phyloP scores from a whole-genome alignment of 1,140 invertebrate species.

The Drosophila mauritiana region DNA sequence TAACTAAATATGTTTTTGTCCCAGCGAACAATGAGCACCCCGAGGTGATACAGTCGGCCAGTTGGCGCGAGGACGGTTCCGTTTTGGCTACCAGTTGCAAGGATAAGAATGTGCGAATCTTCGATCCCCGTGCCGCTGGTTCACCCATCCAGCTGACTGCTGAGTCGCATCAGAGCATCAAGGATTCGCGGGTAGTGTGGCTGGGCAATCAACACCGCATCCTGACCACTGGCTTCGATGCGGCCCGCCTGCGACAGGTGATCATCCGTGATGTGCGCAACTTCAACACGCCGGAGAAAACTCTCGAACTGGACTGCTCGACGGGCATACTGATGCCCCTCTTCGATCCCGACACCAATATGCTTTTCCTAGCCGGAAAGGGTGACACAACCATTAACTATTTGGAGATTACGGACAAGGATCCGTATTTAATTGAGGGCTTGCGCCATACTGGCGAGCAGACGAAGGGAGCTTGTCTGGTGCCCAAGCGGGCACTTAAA shows the following conservation, averaged over 20 bases:
- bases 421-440: conserved; percentile 93
- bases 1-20: background rate
- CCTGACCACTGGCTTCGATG: conserved; percentile 92
- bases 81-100: conserved; percentile 91
- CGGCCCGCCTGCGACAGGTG: conserved; percentile 92
- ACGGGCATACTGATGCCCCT: conserved; percentile 95
- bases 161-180: conserved; percentile 93
- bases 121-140: conserved; percentile 90
- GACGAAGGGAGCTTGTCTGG: conserved; percentile 95
- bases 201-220: conserved; percentile 92
- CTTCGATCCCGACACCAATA: conserved; percentile 95
- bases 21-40: conserved; percentile 91
- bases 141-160: conserved; percentile 87
- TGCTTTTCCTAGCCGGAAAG: conserved; percentile 97
- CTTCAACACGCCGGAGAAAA: conserved; percentile 91
- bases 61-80: conserved; percentile 93
- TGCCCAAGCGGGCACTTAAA: conserved; percentile 95
- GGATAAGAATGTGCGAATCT: conserved; percentile 92
- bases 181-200: conserved; percentile 96
- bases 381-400: conserved; percentile 94
- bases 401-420: conserved; percentile 93
- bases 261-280: conserved; percentile 94
- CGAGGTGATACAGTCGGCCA: conserved; percentile 93
- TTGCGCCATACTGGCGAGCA: conserved; percentile 89
- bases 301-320: conserved; percentile 93